phyloP scores from a whole-genome alignment of 2,113 vertebrate genomes.

The Alligator mississippiensis region DNA sequence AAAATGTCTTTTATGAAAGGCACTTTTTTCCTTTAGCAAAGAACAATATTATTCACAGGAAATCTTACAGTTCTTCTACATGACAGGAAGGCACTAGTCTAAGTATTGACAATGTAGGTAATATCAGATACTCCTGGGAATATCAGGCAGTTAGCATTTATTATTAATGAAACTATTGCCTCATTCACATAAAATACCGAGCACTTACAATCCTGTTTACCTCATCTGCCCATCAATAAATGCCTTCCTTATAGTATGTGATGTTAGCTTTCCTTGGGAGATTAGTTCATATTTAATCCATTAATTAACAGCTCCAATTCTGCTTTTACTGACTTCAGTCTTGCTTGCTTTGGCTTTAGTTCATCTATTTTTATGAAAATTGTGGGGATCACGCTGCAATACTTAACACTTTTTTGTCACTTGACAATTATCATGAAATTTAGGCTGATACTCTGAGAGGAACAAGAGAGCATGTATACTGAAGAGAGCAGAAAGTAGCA shows the following conservation, averaged over 20 bases:
- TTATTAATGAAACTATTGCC: slow-evolving; percentile 81
- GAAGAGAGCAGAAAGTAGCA: neutral
- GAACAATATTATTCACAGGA: neutral
- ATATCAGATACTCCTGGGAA: slow-evolving; percentile 47
- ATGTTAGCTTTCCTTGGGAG: slow-evolving; percentile 14
- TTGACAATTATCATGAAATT: neutral
- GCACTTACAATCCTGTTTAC: slow-evolving; percentile 73
- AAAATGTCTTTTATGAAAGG: neutral
- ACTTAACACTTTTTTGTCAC: neutral
- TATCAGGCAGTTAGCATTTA: slow-evolving; percentile 70
- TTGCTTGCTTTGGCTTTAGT: slow-evolving; percentile 23
- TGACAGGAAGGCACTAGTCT: slow-evolving; percentile 31
- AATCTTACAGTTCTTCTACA: neutral
- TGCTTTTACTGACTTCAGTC: slow-evolving; percentile 42
- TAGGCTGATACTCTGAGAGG: neutral
- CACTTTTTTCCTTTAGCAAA: neutral
- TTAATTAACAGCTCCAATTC: slow-evolving; percentile 38
- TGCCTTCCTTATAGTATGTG: neutral
- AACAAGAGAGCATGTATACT: neutral
- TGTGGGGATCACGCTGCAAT: neutral
- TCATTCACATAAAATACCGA: slow-evolving; percentile 72
- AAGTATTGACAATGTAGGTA: slow-evolving; percentile 49
- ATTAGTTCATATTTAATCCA: slow-evolving; percentile 12
- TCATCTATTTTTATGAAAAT: neutral
- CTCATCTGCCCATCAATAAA: slow-evolving; percentile 68